These are phyloP conservation scores for Hirudo medicinalis DNA, from an alignment of 1,140 invertebrate genomes.

Conservation along the genomic window DNA sequence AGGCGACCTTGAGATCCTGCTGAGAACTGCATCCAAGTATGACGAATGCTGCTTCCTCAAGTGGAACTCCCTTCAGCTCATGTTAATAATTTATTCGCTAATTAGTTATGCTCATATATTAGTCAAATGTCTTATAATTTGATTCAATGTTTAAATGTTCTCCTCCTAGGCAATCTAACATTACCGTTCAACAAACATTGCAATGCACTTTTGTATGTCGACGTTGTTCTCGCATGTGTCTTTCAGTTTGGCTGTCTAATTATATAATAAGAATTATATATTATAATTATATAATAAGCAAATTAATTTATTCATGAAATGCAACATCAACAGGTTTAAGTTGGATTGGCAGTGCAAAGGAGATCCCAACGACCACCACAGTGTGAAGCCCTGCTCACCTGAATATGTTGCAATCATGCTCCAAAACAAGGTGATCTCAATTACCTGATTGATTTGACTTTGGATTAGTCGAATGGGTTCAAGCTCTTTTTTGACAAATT, in stretches of 20 bases:
- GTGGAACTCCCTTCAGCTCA: slow-evolving; percentile 6
- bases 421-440: not conserved
- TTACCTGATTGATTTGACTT: not conserved
- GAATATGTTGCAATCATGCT: not conserved
- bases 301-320: too few species aligned
- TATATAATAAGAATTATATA: too few species aligned
- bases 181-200: too few species aligned
- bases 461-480: not conserved
- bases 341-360: not conserved
- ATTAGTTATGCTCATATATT: too few species aligned
- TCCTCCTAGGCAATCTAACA: too few species aligned
- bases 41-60: slow-evolving; percentile 71
- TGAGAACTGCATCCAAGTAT: slow-evolving; percentile 92
- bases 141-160: too few species aligned
- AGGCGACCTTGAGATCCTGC: slow-evolving; percentile 71
- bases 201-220: too few species aligned
- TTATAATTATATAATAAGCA: too few species aligned
- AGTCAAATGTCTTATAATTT: too few species aligned
- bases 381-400: not conserved
- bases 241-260: too few species aligned
- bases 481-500: too few species aligned
- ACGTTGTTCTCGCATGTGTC: too few species aligned
- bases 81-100: not conserved
- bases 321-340: not conserved
- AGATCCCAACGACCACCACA: not conserved